Conservation (phyloP, 2,797 vertebrate genomes). For the Lacerta viridis region DNA sequence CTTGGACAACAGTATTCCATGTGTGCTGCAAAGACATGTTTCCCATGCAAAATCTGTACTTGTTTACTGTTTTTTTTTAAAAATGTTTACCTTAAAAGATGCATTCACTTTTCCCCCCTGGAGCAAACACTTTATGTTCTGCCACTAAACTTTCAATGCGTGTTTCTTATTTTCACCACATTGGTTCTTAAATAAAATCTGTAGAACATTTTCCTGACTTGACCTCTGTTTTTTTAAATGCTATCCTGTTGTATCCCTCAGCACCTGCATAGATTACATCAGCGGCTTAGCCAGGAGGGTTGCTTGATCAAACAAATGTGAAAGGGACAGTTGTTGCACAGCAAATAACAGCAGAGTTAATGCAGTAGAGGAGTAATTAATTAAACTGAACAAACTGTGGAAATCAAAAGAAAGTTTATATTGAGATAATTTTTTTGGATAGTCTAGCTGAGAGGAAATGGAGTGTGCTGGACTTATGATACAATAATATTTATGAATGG, state of each 20-base stretch:
- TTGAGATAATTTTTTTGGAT: background rate
- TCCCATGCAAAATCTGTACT: slow-evolving; percentile 27
- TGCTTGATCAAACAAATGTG: background rate
- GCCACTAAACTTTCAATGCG: slow-evolving; percentile 46
- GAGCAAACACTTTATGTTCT: slow-evolving; percentile 53
- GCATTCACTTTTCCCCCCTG: slow-evolving; percentile 25
- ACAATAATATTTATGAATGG: background rate
- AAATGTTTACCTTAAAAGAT: slow-evolving; percentile 35
- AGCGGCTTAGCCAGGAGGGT: background rate
- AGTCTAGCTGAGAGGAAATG: background rate
- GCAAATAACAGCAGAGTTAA: background rate
- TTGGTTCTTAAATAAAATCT: slow-evolving; percentile 66
- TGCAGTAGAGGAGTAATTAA: background rate
- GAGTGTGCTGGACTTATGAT: background rate
- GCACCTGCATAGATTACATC: background rate
- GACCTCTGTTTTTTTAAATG: slow-evolving; percentile 14
- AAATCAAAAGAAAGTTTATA: background rate
- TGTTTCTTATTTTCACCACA: slow-evolving; percentile 50
- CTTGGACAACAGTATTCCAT: slow-evolving; percentile 33
- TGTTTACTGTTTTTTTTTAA: slow-evolving; percentile 27
- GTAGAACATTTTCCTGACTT: slow-evolving; percentile 35
- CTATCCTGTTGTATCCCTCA: background rate
- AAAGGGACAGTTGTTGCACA: background rate
- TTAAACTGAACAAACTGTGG: background rate
- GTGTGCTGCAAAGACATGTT: slow-evolving; percentile 22